These are phyloP conservation scores for Drosophila punjabiensis DNA, from an alignment of 1,140 invertebrate species.

Conservation along the genomic window DNA sequence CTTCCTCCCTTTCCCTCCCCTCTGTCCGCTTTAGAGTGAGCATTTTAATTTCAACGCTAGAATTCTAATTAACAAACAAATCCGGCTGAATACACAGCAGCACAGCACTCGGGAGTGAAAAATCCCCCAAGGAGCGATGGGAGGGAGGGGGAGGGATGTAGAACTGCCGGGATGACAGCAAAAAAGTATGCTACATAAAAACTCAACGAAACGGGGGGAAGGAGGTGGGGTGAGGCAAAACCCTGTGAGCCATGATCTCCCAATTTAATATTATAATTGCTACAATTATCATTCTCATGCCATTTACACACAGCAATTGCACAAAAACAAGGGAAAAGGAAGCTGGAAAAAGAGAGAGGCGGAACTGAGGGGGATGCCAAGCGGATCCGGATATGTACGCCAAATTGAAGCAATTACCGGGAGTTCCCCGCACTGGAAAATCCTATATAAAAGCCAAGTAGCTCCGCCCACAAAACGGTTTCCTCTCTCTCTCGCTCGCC, in stretches of 20 bases:
- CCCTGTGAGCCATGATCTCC: slow-evolving; percentile 84
- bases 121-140: slow-evolving; percentile 29
- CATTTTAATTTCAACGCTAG: slow-evolving; percentile 83
- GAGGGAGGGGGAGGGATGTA: no score
- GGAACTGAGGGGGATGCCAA: slow-evolving; percentile 12
- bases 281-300: slow-evolving; percentile 85
- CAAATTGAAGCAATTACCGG: slow-evolving; percentile 80
- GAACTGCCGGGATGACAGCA: slow-evolving; percentile 63
- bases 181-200: slow-evolving; percentile 81
- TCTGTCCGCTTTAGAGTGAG: slow-evolving; percentile 25
- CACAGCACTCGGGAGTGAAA: slow-evolving; percentile 40
- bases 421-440: slow-evolving; percentile 42
- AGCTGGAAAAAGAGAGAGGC: slow-evolving; percentile 18
- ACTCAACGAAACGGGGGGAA: not conserved
- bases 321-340: slow-evolving; percentile 69
- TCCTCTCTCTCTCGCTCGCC: slow-evolving; percentile 34
- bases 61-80: slow-evolving; percentile 85
- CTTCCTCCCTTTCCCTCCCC: not conserved
- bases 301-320: slow-evolving; percentile 84
- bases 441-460: slow-evolving; percentile 32
- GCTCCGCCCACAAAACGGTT: slow-evolving; percentile 65
- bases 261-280: slow-evolving; percentile 86
- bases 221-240: slow-evolving; percentile 43
- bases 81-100: slow-evolving; percentile 79
- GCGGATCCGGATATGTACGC: slow-evolving; percentile 65